Base-by-base conservation (phyloP, 2,888 invertebrate genomes). In the Stenoptilia bipunctidactyla region DNA sequence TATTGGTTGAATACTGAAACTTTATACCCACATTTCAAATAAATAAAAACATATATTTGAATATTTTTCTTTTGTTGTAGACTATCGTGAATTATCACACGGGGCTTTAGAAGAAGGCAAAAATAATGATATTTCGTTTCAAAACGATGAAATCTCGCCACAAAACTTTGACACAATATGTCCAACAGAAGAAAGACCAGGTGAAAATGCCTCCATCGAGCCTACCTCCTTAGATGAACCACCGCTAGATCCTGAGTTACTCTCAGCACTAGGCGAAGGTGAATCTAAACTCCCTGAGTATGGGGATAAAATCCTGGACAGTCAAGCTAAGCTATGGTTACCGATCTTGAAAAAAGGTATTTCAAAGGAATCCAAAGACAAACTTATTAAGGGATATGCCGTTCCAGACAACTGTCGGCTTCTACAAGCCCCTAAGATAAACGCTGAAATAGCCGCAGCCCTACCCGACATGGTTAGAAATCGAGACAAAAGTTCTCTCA, bases 401-500 rank as follows among this genome's bases (percentile, higher is more conserved):
- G 34, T 39, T 13, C 39, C 39, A 12, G 34, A 34, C 2, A 39
- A 39, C 27, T 39, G 39, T 20, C 20, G 10, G n/a, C 25, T 39
- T 4, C 34, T 39, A 6, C 34, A 33, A 15, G 34, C 39, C 9
- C 34, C 39, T 12, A 34, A 13, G 8, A 20, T 39, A 34, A 39
- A 39, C 25, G 12, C 39, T 10, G 39, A 39, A 20, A 39, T 39
- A 13, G 34, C 39, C 20, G 39, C 34, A 12, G 34, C 34, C 4
- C 10, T 33, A 8, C 4, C 33, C 6, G 33, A 33, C 4, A 3
- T 9, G 4, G 33, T 33, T 4, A 6, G 25, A 20, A 15, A 12
- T 10, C 36, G 44, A 2, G 47, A 45, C 25, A 45, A 44, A 13
- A 44, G 38, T 9, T 27, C 41, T 33, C 10, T n/a, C 0, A 35